Base-by-base conservation (phyloP, 35 echinoderm and acorn worm species). In the Lytechinus pictus region DNA sequence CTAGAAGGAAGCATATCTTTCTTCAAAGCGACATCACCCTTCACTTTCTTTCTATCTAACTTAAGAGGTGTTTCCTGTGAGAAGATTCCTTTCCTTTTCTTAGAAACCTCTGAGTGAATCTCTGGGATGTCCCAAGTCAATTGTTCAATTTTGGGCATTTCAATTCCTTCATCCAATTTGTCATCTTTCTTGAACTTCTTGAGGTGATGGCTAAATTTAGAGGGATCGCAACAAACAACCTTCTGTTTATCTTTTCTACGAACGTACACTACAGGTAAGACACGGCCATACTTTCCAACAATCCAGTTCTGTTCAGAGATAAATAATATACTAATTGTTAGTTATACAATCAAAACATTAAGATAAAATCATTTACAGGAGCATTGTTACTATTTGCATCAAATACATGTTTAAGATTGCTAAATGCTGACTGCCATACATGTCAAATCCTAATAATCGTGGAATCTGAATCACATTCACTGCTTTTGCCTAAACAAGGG, bases 251-350 rank as follows among this genome's bases (percentile, higher is more conserved):
- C 97, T 95, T 94, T 97, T 29, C 97, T 93, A 52, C 97, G 91
- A 53, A 99, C 61, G 97, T 99, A 96, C 19, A 99, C 94, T 28
- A 99, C 95, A 21, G 98, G 98, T 21, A 99, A 27, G 21, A 99
- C 98, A 54, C 97, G 93, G 5, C 98, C 98, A 96, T 95, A 99
- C 86, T 97, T 99, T 44, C 97, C 95, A 56, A 99, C 98, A 28
- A 97, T 79, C 97, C 97, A 99, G 95, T 97, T 99, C 98, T 99
- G 97, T 79, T 53, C 3, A 54, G 57, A 90, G 16, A 9, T 27
- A 89, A 94, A 28, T 94, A 95, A 89, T 53, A 79, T 86, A 94
- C 1, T 3, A 92, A 94, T 54, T 24, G 55, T 87, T 8, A 51
- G 52, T 24, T 9, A 72, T 12, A 27, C 24, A 2, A 94, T 54